Percentiles rank a stretch among this genome's conserved stretches.
Evolutionary conservation across 2,888 invertebrate species (phyloP).

Genomic region (Luffia ferchaultella): DNA sequence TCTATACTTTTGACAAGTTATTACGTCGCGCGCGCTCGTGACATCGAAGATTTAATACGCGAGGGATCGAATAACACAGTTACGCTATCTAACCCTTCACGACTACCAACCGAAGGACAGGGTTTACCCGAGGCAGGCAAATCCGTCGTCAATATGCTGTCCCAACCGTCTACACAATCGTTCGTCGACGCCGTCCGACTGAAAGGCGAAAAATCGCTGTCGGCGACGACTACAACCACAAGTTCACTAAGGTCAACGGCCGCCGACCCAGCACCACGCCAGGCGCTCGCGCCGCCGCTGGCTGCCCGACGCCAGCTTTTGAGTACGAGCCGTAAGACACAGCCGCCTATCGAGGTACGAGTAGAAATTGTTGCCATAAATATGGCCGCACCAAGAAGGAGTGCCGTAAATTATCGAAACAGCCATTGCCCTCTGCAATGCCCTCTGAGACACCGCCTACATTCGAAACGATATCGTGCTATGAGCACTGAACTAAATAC

Average conservation of each 20-base stretch:
- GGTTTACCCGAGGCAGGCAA: neutral
- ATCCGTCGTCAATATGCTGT: neutral
- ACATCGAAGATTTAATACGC: neutral
- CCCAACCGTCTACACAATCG: neutral
- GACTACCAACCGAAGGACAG: neutral
- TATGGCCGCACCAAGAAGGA: neutral
- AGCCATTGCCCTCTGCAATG: neutral
- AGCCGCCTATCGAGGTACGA: neutral
- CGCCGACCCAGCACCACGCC: no score
- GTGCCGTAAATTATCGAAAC: neutral
- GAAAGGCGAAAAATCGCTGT: neutral
- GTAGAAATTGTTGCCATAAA: neutral
- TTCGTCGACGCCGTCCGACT: neutral
- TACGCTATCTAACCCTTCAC: neutral
- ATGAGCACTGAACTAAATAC: no score
- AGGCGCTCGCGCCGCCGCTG: neutral
- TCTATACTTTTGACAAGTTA: no score
- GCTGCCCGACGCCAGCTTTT: neutral
- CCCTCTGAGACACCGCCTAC: no score
- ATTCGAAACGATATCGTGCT: no score
- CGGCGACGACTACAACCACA: neutral
- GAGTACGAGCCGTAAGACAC: neutral
- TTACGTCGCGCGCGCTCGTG: neutral
- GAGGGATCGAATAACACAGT: neutral
- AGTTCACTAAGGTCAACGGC: neutral